Conservation (phyloP, 2,888 invertebrate species). For the Agonopterix subpropinquella region DNA sequence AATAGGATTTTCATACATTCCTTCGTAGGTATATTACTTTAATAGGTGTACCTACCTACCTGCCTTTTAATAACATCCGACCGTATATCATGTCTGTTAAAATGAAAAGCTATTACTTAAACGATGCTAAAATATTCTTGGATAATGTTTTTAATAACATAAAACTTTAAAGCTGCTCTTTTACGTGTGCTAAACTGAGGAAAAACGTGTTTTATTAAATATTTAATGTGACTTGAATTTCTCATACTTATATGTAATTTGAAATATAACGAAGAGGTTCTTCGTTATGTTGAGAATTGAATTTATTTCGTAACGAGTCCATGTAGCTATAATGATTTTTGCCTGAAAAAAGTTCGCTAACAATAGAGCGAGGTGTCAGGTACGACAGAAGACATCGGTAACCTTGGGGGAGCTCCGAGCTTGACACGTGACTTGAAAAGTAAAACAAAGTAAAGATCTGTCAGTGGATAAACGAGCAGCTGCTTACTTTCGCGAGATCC, state of each 20-base stretch:
- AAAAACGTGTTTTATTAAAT: no score
- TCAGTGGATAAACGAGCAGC: conserved; percentile 38
- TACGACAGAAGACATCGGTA: conserved; percentile 1
- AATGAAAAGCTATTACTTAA: not conserved
- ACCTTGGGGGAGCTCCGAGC: conserved; percentile 16
- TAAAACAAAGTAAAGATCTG: conserved; percentile 36
- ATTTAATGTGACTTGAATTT: no score
- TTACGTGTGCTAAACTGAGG: no score
- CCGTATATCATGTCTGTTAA: not conserved
- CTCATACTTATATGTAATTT: no score
- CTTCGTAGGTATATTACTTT: not conserved
- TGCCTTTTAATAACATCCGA: not conserved
- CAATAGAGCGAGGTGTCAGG: no score
- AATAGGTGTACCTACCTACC: not conserved
- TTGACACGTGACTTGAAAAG: conserved; percentile 32
- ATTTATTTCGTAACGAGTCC: no score
- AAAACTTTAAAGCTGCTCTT: no score
- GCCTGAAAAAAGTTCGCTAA: no score
- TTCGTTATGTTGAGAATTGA: no score
- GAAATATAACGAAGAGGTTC: no score
- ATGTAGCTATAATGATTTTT: no score
- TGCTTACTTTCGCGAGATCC: conserved; percentile 33
- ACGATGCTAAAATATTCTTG: not conserved
- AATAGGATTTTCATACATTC: not conserved
- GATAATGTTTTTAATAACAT: no score